Base-by-base conservation (phyloP, 2,888 invertebrate species). In the Cataglyphis livida region DNA sequence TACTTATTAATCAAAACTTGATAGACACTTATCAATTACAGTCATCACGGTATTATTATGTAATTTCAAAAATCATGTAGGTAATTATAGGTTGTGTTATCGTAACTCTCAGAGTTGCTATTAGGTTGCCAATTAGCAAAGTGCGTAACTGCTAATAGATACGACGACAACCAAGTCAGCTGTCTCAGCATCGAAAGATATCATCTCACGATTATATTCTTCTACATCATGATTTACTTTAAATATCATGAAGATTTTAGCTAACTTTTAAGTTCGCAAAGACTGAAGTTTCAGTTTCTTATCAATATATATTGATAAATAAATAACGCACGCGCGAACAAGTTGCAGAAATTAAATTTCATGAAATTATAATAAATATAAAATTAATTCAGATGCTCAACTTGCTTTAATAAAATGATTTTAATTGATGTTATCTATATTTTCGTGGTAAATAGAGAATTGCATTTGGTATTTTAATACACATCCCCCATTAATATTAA, bases 41-140 rank as follows among this genome's bases (percentile, higher is more conserved):
- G n/a, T 51, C 21, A 41, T 71, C 74, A 61, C 3, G 5, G n/a
- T 32, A 57, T 65, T 82, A 70, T 73, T 65, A 25, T 1, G 21
- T 3, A 12, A 75, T 75, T 66, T 59, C 15, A 6, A 12, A 61
- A 54, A 35, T 64, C 5, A 68, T 15, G 21, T 51, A 62, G 74
- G 84, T 71, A 84, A 79, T 84, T 73, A 78, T 25, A 54, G 12
- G 51, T 74, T 76, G 44, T 51, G 66, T 83, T 84, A 82, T 88
- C 81, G 62, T 54, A 59, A 21, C 59, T 21, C 35, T 18, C 21
- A 18, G 48, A 64, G 70, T 62, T 12, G 38, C 21, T 28, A 75
- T 87, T 83, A 83, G 62, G 61, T 64, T 81, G 74, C 66, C 79
- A 87, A 87, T 87, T 85, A 87, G 68, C 71, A 35, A 54, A 65